Percentiles rank a stretch among this genome's conserved stretches.
These are phyloP conservation scores for Leucophenga varia DNA, from an alignment of 1,140 invertebrate species.

Conservation along the genomic window DNA sequence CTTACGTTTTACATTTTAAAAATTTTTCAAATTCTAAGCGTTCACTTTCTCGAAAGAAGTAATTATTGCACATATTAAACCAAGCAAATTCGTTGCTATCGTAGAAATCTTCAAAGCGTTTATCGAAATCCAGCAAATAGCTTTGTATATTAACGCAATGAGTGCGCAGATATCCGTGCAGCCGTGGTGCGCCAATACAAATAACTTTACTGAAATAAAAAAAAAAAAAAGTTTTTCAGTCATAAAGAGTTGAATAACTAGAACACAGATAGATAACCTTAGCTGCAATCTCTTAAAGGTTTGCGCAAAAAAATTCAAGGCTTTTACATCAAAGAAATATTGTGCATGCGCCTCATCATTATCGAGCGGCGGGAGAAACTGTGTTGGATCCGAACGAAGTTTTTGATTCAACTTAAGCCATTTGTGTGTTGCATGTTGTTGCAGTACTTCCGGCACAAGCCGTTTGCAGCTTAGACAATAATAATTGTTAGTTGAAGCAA, in stretches of 20 bases:
- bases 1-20: constrained; percentile 58
- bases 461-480: constrained; percentile 10
- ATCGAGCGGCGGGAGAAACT: constrained; percentile 63
- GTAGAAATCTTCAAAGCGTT: constrained; percentile 72
- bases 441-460: neutral
- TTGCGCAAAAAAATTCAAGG: constrained; percentile 54
- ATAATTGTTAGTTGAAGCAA: neutral
- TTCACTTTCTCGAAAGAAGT: constrained; percentile 71
- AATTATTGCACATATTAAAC: constrained; percentile 89
- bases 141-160: constrained; percentile 60
- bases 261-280: neutral
- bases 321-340: constrained; percentile 68
- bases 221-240: neutral
- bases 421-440: neutral
- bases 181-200: constrained; percentile 76
- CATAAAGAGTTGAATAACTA: neutral
- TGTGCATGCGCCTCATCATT: constrained; percentile 74
- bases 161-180: constrained; percentile 70
- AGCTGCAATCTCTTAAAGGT: constrained; percentile 14
- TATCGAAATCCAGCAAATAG: constrained; percentile 76
- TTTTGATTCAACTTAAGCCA: neutral
- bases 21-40: constrained; percentile 64
- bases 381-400: constrained; percentile 57
- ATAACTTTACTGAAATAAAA: constrained; percentile 63
- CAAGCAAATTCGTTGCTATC: constrained; percentile 68